Conservation (phyloP, 1,140 invertebrate species). For the Propsilocerus akamusi region DNA sequence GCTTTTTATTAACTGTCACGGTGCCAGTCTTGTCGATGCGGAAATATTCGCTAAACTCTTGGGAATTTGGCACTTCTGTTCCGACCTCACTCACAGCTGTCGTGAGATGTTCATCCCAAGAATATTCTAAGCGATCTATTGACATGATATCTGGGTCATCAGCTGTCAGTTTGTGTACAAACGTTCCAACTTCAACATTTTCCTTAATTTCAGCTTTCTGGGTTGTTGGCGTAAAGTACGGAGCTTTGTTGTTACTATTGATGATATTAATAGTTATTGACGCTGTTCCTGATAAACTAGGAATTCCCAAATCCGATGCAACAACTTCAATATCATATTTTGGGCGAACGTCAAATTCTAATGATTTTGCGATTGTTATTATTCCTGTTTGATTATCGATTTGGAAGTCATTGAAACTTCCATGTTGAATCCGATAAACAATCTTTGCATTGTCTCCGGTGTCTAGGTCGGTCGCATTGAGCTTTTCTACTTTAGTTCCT, state of each 20-base stretch:
- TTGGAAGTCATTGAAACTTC: slow-evolving; percentile 65
- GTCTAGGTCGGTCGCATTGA: slow-evolving; percentile 63
- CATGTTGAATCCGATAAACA: slow-evolving; percentile 51
- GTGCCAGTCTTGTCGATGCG: slow-evolving; percentile 46
- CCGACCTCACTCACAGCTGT: slow-evolving; percentile 65
- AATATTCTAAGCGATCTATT: slow-evolving; percentile 45
- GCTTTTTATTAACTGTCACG: slow-evolving; percentile 36
- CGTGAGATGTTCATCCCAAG: slow-evolving; percentile 46
- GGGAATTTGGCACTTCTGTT: slow-evolving; percentile 40
- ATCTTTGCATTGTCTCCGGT: slow-evolving; percentile 66
- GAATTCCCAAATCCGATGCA: slow-evolving; percentile 61
- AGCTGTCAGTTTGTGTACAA: slow-evolving; percentile 54
- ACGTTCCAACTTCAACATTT: slow-evolving; percentile 50
- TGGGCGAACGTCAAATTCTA: slow-evolving; percentile 66
- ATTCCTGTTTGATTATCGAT: slow-evolving; percentile 57
- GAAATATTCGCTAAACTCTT: slow-evolving; percentile 49
- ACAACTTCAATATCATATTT: slow-evolving; percentile 61
- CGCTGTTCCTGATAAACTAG: slow-evolving; percentile 60
- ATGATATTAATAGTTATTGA: slow-evolving; percentile 56
- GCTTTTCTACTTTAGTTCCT: slow-evolving; percentile 49
- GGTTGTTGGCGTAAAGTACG: slow-evolving; percentile 61
- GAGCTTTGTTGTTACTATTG: slow-evolving; percentile 78
- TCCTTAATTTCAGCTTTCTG: slow-evolving; percentile 68
- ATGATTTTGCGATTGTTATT: slow-evolving; percentile 51
- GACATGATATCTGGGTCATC: slow-evolving; percentile 62